Conservation (phyloP, 2,888 invertebrate genomes). For the Pasiphila rectangulata region DNA sequence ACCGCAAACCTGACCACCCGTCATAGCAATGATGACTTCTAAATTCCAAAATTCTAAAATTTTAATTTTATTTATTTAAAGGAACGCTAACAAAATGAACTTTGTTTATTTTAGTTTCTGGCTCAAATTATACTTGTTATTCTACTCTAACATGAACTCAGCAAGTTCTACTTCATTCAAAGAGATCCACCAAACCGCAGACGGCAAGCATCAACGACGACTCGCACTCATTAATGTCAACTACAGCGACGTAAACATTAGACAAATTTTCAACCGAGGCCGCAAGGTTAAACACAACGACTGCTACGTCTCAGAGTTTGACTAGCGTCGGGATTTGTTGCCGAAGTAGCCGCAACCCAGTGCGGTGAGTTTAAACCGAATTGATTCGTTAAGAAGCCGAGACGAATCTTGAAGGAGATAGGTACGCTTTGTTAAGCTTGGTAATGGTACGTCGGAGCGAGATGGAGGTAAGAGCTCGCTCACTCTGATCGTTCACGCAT, state of each 20-base stretch:
- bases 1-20: too few relatives aligned
- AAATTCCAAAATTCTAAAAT: too few relatives aligned
- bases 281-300: slow-evolving; percentile 34
- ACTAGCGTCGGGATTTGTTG: slow-evolving; percentile 45
- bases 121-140: too few relatives aligned
- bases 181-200: not conserved
- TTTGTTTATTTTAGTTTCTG: too few relatives aligned
- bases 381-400: slow-evolving; percentile 53
- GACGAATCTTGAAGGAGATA: slow-evolving; percentile 41
- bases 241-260: slow-evolving; percentile 37
- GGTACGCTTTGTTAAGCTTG: too few relatives aligned
- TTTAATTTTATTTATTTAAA: too few relatives aligned
- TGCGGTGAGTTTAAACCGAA: slow-evolving; percentile 49
- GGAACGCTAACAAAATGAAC: too few relatives aligned
- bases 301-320: slow-evolving; percentile 37
- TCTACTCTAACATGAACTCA: too few relatives aligned
- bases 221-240: slow-evolving; percentile 37
- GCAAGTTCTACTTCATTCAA: not conserved
- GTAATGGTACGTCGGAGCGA: slow-evolving; percentile 32
- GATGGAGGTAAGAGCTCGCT: slow-evolving; percentile 33
- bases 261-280: slow-evolving; percentile 34
- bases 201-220: not conserved
- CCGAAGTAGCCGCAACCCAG: slow-evolving; percentile 38
- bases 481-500: slow-evolving; percentile 47
- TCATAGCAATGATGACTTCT: too few relatives aligned